Percentiles rank a stretch among this genome's conserved stretches.
Conservation (phyloP, 2,797 vertebrate genomes). For the Manis pentadactyla region DNA sequence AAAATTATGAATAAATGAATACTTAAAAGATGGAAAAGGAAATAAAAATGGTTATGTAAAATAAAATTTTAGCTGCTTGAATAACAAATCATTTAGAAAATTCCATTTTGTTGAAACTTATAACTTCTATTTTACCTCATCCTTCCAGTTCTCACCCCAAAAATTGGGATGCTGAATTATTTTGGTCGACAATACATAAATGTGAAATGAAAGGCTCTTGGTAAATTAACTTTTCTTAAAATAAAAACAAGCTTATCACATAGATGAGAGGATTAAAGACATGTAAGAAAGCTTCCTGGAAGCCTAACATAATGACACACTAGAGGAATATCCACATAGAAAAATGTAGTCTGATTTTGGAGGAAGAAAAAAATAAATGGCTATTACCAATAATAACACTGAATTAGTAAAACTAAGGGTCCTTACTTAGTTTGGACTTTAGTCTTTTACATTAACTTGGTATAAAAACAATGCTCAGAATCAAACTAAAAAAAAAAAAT, state of each 20-base stretch:
- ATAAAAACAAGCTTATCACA: slow-evolving; percentile 22
- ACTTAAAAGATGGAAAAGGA: background rate
- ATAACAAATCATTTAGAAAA: background rate
- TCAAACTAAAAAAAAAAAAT: background rate
- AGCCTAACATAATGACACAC: background rate
- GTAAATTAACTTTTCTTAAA: slow-evolving; percentile 35
- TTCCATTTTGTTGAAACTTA: background rate
- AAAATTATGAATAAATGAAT: background rate
- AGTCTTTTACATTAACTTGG: slow-evolving; percentile 17
- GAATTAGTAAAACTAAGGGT: background rate
- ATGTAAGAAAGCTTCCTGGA: background rate
- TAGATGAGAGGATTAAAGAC: slow-evolving; percentile 57
- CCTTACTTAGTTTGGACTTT: background rate
- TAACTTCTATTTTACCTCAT: background rate
- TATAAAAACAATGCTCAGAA: background rate
- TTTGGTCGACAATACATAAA: background rate
- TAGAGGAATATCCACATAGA: background rate
- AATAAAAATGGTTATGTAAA: background rate
- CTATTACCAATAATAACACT: slow-evolving; percentile 34
- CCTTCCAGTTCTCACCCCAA: background rate
- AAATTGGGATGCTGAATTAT: background rate
- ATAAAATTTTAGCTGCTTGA: background rate
- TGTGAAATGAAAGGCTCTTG: background rate
- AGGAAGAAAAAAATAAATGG: background rate
- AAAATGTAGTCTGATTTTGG: background rate